These are phyloP conservation scores for Nannospalax galili DNA, from an alignment of 2,113 vertebrate species.

Conservation along the genomic window DNA sequence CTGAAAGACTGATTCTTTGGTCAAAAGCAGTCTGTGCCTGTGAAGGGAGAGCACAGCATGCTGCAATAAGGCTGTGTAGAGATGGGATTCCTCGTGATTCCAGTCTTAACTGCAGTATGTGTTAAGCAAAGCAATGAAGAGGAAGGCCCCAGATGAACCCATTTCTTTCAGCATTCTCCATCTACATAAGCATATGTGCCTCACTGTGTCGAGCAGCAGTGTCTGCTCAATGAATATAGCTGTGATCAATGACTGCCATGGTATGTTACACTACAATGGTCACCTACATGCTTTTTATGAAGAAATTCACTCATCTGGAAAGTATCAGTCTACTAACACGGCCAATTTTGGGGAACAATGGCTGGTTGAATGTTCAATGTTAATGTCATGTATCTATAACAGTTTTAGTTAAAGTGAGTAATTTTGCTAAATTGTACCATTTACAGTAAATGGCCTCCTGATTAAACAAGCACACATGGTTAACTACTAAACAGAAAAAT, in stretches of 20 bases:
- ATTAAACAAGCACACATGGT: not conserved
- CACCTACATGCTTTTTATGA: not conserved
- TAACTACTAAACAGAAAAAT: not conserved
- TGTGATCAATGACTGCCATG: not conserved
- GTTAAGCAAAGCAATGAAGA: not conserved
- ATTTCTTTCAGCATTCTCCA: not conserved
- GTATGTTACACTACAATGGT: not conserved
- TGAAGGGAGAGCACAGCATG: not conserved
- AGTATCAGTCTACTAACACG: not conserved
- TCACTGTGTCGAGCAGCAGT: not conserved
- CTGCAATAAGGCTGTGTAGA: not conserved
- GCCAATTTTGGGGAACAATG: not conserved
- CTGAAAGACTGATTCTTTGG: slow-evolving; percentile 89
- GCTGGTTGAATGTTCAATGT: not conserved
- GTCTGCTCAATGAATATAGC: not conserved
- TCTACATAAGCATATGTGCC: not conserved
- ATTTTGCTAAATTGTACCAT: not conserved
- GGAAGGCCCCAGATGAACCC: not conserved
- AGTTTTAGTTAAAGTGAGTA: not conserved
- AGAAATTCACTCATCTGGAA: not conserved
- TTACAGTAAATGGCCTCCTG: not conserved
- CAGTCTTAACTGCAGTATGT: not conserved
- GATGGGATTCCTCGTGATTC: not conserved
- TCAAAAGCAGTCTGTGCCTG: slow-evolving; percentile 86
- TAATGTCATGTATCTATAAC: not conserved